A percentile compares a stretch with the other conserved stretches of the same genome.
These are phyloP conservation scores for Cyprinella venusta DNA, from an alignment of 2,797 vertebrate species.

Conservation along the genomic window DNA sequence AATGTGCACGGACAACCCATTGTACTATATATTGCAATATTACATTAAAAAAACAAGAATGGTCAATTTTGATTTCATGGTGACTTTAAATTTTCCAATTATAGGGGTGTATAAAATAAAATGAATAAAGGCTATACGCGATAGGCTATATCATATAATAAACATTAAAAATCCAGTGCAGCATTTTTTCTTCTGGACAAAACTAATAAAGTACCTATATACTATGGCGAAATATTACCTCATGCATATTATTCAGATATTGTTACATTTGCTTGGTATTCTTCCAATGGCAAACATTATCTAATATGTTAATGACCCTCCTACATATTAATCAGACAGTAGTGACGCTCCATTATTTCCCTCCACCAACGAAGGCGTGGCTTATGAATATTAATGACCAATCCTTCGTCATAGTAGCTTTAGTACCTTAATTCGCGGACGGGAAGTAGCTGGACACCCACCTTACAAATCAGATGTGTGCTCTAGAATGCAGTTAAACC, in stretches of 20 bases:
- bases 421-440: neutral
- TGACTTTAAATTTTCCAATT: neutral
- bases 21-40: neutral
- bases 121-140: neutral
- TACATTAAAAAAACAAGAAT: neutral
- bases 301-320: neutral
- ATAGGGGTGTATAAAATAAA: neutral
- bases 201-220: neutral
- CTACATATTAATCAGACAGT: neutral
- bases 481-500: neutral
- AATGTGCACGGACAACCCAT: neutral
- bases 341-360: neutral
- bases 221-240: neutral
- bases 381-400: conserved; percentile 11
- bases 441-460: neutral
- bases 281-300: neutral
- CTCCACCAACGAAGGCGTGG: neutral
- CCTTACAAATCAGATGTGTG: conserved; percentile 13
- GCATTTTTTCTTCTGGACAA: neutral
- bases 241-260: neutral
- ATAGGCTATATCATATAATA: too few relatives aligned
- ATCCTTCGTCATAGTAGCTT: neutral
- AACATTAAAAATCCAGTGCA: neutral
- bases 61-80: neutral
- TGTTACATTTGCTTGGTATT: too few relatives aligned